Evolutionary conservation across 2,113 vertebrate genomes (phyloP).

Genomic region (Brachyhypopomus gauderio): DNA sequence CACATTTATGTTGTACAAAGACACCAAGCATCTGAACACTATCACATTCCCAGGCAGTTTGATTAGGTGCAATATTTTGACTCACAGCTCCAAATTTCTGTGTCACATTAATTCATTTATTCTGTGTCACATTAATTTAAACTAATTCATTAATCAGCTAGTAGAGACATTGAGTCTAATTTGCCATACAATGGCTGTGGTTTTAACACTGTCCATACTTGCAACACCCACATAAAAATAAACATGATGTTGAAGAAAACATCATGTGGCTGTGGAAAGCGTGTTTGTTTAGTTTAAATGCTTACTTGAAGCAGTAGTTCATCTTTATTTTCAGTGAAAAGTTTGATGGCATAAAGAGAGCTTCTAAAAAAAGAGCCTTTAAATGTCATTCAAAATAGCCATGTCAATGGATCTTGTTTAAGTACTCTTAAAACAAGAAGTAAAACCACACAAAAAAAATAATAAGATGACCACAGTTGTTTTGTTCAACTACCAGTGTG

Average conservation of each 20-base stretch:
- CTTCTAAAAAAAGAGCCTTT: neutral
- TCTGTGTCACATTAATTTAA: neutral
- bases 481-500: slow-evolving; percentile 12
- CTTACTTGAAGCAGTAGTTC: no score
- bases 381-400: slow-evolving; percentile 22
- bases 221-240: no score
- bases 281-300: neutral
- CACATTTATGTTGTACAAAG: no score
- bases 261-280: no score
- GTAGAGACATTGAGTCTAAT: neutral
- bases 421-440: slow-evolving; percentile 58
- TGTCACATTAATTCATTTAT: neutral
- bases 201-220: no score
- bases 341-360: neutral
- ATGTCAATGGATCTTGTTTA: slow-evolving; percentile 1
- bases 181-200: neutral
- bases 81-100: neutral
- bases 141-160: neutral
- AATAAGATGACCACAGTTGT: slow-evolving; percentile 25
- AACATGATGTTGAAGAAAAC: no score
- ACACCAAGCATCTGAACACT: neutral
- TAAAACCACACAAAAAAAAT: slow-evolving; percentile 56
- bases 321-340: no score
- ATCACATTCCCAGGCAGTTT: no score
- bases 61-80: no score